These are phyloP conservation scores for Zosterops lateralis DNA, from an alignment of 2,113 vertebrate species.

Conservation along the genomic window DNA sequence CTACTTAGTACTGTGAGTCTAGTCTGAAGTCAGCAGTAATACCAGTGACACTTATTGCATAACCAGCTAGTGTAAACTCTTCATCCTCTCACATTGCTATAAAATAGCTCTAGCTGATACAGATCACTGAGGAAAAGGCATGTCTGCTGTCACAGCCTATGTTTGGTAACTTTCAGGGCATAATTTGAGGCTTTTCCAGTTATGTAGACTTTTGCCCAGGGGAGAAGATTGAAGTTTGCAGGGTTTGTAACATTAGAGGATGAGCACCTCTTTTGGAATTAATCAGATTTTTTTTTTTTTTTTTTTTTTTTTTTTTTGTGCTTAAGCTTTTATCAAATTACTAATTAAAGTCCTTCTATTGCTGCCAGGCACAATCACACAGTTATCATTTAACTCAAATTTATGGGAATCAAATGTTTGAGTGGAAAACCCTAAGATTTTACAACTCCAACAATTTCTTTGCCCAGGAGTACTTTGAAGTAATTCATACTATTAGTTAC, in stretches of 20 bases:
- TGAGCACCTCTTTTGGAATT: not conserved
- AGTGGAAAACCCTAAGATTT: not conserved
- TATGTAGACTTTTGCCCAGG: not conserved
- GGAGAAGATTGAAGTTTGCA: not conserved
- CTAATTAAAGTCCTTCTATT: not conserved
- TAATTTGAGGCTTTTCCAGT: not conserved
- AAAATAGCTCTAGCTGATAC: not conserved
- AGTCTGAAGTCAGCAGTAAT: conserved; percentile 63
- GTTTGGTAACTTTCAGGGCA: not conserved
- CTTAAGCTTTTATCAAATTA: not conserved
- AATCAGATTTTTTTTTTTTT: not conserved
- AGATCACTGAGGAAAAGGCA: not conserved
- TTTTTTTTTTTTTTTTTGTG: not conserved
- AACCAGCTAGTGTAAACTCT: conserved; percentile 26
- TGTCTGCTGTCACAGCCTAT: not conserved
- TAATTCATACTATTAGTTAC: not conserved
- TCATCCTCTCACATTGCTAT: not conserved
- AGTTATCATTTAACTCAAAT: not conserved
- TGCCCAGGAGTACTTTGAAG: not conserved
- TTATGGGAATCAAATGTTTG: not conserved
- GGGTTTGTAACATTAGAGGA: not conserved
- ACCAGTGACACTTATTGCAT: conserved; percentile 42
- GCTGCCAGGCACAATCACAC: not conserved
- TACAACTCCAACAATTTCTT: not conserved
- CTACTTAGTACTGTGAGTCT: conserved; percentile 71